Conservation (phyloP, 2,888 invertebrate genomes). For the Schizotus pectinicornis region DNA sequence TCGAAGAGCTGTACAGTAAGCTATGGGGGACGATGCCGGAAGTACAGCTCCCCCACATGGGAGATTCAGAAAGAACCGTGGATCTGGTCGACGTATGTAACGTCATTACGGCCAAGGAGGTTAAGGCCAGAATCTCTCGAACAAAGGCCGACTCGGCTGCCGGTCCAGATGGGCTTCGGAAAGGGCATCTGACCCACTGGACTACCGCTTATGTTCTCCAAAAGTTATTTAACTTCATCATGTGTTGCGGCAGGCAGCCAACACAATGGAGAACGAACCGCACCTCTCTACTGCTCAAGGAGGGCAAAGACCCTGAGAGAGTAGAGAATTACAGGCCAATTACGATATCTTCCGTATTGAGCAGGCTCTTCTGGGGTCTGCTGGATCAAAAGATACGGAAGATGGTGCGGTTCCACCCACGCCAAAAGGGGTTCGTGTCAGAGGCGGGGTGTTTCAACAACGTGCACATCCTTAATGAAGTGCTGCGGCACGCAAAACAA, state of each 20-base stretch:
- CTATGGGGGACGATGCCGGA: slow-evolving; percentile 41
- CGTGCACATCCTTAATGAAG: slow-evolving; percentile 41
- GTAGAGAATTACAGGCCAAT: slow-evolving; percentile 47
- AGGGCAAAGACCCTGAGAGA: slow-evolving; percentile 40
- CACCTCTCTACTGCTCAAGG: slow-evolving; percentile 47
- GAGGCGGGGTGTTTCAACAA: slow-evolving; percentile 48
- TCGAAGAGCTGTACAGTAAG: slow-evolving; percentile 35
- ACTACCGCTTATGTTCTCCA: slow-evolving; percentile 24
- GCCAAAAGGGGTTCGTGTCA: slow-evolving; percentile 47
- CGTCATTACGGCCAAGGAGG: slow-evolving; percentile 25
- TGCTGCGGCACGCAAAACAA: slow-evolving; percentile 34
- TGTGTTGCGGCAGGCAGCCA: slow-evolving; percentile 34
- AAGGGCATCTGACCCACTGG: slow-evolving; percentile 23
- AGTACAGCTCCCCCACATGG: slow-evolving; percentile 32
- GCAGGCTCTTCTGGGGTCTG: slow-evolving; percentile 42
- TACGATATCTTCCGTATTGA: slow-evolving; percentile 45
- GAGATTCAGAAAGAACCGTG: slow-evolving; percentile 6
- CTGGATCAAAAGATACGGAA: slow-evolving; percentile 39
- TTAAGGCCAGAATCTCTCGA: slow-evolving; percentile 28
- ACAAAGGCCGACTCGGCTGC: slow-evolving; percentile 34
- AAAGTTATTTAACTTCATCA: slow-evolving; percentile 28
- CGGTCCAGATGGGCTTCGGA: slow-evolving; percentile 39
- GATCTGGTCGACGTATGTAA: slow-evolving; percentile 9
- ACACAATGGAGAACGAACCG: slow-evolving; percentile 48
- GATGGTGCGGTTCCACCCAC: slow-evolving; percentile 28